Percentiles rank a stretch among this genome's conserved stretches.
Evolutionary conservation across 2,888 invertebrate species (phyloP).

Genomic region (Thymelicus sylvestris): DNA sequence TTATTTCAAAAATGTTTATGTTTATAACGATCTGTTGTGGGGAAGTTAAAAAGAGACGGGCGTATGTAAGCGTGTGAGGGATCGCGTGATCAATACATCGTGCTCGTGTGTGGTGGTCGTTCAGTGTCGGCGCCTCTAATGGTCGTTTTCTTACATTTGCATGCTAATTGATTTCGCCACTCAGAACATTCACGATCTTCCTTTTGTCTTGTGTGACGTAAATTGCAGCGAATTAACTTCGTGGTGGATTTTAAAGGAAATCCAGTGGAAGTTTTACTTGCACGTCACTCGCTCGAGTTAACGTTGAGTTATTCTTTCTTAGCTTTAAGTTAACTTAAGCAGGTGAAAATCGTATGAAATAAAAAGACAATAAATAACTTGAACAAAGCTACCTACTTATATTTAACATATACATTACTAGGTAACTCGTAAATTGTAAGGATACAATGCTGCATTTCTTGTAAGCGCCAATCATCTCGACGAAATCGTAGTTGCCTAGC

Average conservation of each 20-base stretch:
- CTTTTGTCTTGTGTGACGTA: slow-evolving; percentile 73
- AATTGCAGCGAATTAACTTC: slow-evolving; percentile 68
- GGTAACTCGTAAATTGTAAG: too few relatives aligned
- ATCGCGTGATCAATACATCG: slow-evolving; percentile 79
- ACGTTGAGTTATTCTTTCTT: slow-evolving; percentile 24
- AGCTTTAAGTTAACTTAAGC: neutral
- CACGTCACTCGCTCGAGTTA: slow-evolving; percentile 16
- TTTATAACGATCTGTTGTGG: slow-evolving; percentile 83
- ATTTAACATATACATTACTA: too few relatives aligned
- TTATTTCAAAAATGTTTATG: slow-evolving; percentile 67
- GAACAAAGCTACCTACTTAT: too few relatives aligned
- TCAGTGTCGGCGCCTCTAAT: slow-evolving; percentile 60
- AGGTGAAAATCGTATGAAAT: too few relatives aligned
- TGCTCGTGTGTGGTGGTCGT: slow-evolving; percentile 48
- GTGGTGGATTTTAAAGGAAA: slow-evolving; percentile 50
- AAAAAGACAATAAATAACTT: too few relatives aligned
- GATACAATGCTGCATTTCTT: too few relatives aligned
- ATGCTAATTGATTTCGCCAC: slow-evolving; percentile 78
- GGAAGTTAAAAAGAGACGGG: slow-evolving; percentile 82
- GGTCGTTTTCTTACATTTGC: slow-evolving; percentile 84
- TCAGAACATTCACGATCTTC: slow-evolving; percentile 56
- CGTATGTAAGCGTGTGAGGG: slow-evolving; percentile 81
- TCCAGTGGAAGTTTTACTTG: slow-evolving; percentile 38
- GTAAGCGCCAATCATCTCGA: too few relatives aligned
- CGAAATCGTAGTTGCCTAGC: too few relatives aligned